A percentile compares a stretch with the other conserved stretches of the same genome.
Conservation (phyloP, 2,797 vertebrate species). For the Gymnoscopelus braueri region DNA sequence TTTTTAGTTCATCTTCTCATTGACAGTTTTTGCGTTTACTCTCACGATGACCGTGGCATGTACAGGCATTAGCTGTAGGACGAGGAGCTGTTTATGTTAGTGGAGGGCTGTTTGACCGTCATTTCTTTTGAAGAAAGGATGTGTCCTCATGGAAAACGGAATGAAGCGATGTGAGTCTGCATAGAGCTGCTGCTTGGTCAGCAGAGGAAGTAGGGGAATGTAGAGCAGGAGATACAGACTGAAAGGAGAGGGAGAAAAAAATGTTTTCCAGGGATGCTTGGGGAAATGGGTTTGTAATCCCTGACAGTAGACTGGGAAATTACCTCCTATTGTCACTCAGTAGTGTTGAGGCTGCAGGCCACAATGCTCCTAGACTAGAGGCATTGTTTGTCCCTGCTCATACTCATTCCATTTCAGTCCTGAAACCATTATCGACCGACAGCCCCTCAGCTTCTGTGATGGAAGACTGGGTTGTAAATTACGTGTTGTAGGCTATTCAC, state of each 20-base stretch:
- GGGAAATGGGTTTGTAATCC: conserved; percentile 52
- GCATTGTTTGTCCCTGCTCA: conserved; percentile 31
- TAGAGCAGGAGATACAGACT: conserved; percentile 24
- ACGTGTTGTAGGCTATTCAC: conserved; percentile 15
- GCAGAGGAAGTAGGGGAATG: conserved; percentile 31
- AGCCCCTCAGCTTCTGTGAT: conserved; percentile 30
- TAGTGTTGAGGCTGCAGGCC: conserved; percentile 28
- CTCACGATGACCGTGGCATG: background rate
- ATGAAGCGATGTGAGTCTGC: conserved; percentile 4
- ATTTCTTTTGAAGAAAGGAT: conserved; percentile 16
- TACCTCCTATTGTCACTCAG: conserved; percentile 20
- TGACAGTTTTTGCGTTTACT: conserved; percentile 38
- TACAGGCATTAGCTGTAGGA: conserved; percentile 9
- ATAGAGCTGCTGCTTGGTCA: conserved; percentile 1
- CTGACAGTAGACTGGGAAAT: conserved; percentile 33
- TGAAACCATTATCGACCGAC: conserved; percentile 44
- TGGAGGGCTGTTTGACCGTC: background rate
- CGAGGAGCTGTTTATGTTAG: conserved; percentile 19
- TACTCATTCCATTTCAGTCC: conserved; percentile 26
- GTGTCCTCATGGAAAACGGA: conserved; percentile 22
- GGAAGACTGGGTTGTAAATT: conserved; percentile 36
- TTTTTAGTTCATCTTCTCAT: conserved; percentile 53
- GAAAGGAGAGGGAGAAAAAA: background rate
- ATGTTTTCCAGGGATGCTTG: conserved; percentile 29
- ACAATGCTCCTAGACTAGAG: conserved; percentile 17